Percentiles rank a stretch among this genome's conserved stretches.
Conservation (phyloP, 2,888 invertebrate species). For the Frankliniella fusca region DNA sequence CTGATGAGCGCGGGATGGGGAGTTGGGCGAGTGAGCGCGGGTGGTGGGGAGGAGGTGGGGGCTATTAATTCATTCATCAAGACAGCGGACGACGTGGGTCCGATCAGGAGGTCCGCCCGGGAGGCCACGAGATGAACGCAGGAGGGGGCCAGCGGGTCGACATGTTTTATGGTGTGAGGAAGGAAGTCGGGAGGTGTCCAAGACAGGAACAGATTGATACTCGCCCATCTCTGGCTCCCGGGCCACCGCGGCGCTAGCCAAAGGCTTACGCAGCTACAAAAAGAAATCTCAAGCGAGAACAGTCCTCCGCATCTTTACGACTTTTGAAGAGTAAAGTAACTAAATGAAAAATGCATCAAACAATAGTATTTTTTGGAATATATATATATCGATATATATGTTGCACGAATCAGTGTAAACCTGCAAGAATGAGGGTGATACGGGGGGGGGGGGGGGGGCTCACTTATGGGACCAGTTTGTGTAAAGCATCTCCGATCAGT, state of each 20-base stretch:
- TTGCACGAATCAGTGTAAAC: no score
- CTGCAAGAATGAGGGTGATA: no score
- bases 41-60: neutral
- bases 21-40: neutral
- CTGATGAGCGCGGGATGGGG: neutral
- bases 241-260: neutral
- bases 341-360: no score
- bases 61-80: conserved; percentile 25
- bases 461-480: no score
- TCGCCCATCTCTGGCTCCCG: neutral
- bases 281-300: no score
- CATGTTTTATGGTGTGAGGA: conserved; percentile 22
- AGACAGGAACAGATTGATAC: neutral
- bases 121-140: neutral
- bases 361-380: no score
- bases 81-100: neutral
- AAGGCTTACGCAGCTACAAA: no score
- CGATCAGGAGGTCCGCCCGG: neutral
- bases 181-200: neutral
- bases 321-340: no score
- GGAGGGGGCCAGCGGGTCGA: neutral
- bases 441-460: no score
- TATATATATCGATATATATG: no score
- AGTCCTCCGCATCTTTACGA: no score
- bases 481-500: no score